Evolutionary conservation across 53 echinoderm and acorn worm species (phyloP).

Genomic region (Antedon mediterranea): DNA sequence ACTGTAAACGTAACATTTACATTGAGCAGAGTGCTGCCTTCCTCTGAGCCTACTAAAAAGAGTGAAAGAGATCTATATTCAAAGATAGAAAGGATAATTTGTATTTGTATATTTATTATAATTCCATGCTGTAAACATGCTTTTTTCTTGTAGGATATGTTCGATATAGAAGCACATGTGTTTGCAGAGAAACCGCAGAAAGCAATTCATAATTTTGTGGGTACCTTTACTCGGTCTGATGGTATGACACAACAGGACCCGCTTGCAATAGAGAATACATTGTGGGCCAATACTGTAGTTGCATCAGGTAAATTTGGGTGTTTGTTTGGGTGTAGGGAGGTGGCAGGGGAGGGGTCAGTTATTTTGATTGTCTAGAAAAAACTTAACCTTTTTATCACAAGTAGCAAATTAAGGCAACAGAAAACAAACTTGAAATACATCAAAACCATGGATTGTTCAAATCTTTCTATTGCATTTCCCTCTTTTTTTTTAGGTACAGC

Average conservation of each 20-base stretch:
- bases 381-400: no score
- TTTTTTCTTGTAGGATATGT: slow-evolving; percentile 39
- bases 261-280: slow-evolving; percentile 74
- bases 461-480: no score
- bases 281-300: slow-evolving; percentile 93
- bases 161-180: slow-evolving; percentile 64
- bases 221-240: slow-evolving; percentile 58
- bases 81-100: no score
- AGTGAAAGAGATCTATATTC: background rate
- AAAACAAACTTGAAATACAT: no score
- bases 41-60: background rate
- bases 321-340: no score
- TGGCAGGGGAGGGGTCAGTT: no score
- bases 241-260: slow-evolving; percentile 42
- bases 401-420: no score
- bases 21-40: background rate
- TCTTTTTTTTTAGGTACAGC: slow-evolving; percentile 42
- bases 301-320: slow-evolving; percentile 73
- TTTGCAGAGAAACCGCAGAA: slow-evolving; percentile 94
- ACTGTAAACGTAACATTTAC: no score
- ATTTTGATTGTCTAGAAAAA: no score
- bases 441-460: no score
- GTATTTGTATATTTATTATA: no score
- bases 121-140: background rate
- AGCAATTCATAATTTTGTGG: slow-evolving; percentile 83